Conservation (phyloP, 2,888 invertebrate species). For the Seira sanloemensis region DNA sequence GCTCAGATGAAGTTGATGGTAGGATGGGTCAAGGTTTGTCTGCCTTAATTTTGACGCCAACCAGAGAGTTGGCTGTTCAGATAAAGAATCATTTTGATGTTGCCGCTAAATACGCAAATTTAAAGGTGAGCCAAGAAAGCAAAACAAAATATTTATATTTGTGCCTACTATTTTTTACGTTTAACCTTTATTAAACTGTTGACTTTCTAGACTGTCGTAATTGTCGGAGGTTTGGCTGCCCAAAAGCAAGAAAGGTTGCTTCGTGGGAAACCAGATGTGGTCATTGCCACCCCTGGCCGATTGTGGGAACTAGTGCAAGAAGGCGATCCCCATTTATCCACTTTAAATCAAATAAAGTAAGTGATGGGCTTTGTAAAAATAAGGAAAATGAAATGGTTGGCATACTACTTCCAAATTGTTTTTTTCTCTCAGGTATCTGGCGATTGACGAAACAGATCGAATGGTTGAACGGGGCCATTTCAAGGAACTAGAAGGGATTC, state of each 20-base stretch:
- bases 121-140: conserved; percentile 76
- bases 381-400: no score
- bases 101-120: conserved; percentile 87
- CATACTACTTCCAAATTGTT: no score
- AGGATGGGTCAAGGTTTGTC: conserved; percentile 76
- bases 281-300: conserved; percentile 97
- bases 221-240: conserved; percentile 95
- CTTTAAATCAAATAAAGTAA: conserved; percentile 84
- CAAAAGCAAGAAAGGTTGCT: conserved; percentile 95
- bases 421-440: conserved; percentile 85
- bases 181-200: neutral
- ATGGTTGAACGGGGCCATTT: conserved; percentile 99
- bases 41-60: conserved; percentile 94
- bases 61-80: conserved; percentile 96
- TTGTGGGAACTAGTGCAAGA: conserved; percentile 94
- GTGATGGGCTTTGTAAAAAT: no score
- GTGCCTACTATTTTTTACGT: neutral
- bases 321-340: conserved; percentile 86
- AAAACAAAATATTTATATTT: neutral
- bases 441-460: conserved; percentile 98
- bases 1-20: conserved; percentile 25
- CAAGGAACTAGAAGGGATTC: conserved; percentile 88
- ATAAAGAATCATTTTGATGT: conserved; percentile 89
- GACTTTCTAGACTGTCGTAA: conserved; percentile 81
- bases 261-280: conserved; percentile 89